Percentiles rank a stretch among this genome's conserved stretches.
These are phyloP conservation scores for Cactoblastis cactorum DNA, from an alignment of 2,888 invertebrate species.

Conservation along the genomic window DNA sequence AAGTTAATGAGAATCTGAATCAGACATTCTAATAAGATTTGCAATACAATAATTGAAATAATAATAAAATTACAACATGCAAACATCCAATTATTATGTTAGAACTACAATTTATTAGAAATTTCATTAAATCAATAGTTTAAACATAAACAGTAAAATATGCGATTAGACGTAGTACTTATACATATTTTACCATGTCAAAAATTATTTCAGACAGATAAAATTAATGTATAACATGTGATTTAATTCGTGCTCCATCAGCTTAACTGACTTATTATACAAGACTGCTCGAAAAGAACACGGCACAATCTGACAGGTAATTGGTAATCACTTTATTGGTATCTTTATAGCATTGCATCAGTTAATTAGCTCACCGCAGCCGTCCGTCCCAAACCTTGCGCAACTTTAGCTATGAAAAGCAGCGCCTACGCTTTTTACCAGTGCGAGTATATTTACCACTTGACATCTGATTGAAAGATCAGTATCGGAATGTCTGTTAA, in stretches of 20 bases:
- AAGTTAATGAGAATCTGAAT: conserved; percentile 21
- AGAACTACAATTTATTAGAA: neutral
- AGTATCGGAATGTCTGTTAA: conserved; percentile 35
- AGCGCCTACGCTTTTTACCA: conserved; percentile 13
- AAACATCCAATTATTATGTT: neutral
- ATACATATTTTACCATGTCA: neutral
- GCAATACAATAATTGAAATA: conserved; percentile 19
- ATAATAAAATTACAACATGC: conserved; percentile 20
- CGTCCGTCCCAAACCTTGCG: neutral
- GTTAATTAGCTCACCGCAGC: conserved; percentile 16
- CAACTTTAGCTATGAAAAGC: conserved; percentile 9
- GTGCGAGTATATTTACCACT: conserved; percentile 21
- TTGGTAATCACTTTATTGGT: conserved; percentile 17
- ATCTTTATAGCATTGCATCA: conserved; percentile 17
- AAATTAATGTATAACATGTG: neutral
- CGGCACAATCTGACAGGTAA: conserved; percentile 11
- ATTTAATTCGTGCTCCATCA: conserved; percentile 3
- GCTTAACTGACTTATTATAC: neutral
- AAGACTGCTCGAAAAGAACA: conserved; percentile 9
- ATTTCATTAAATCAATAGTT: neutral
- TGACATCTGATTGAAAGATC: conserved; percentile 54
- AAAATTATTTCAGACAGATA: neutral
- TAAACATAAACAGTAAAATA: neutral
- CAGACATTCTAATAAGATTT: conserved; percentile 19
- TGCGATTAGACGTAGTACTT: too few species aligned